Evolutionary conservation across 2,797 vertebrate species (phyloP).

Genomic region (Periophthalmus magnuspinnatus): DNA sequence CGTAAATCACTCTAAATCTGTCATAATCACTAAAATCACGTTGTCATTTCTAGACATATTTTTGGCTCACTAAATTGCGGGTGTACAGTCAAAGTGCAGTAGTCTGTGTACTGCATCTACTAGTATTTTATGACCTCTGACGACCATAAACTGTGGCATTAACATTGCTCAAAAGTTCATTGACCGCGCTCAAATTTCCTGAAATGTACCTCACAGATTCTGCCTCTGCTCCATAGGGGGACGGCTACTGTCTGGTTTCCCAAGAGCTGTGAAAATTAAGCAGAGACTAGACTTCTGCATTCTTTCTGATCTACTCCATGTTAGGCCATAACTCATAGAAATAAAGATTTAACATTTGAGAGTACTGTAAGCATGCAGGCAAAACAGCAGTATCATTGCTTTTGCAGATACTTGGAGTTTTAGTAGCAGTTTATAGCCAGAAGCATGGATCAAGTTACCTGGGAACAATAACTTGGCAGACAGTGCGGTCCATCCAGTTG

Average conservation of each 20-base stretch:
- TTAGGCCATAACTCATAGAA: conserved; percentile 12
- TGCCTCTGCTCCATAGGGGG: conserved; percentile 27
- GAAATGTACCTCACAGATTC: conserved; percentile 38
- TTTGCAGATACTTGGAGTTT: conserved; percentile 7
- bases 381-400: conserved; percentile 15
- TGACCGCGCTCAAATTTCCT: conserved; percentile 53
- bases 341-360: conserved; percentile 10
- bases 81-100: conserved; percentile 2
- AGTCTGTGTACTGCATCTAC: conserved; percentile 9
- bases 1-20: background rate
- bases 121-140: conserved; percentile 46
- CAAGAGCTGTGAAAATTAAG: conserved; percentile 52
- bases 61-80: background rate
- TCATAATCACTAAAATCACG: background rate
- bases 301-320: conserved; percentile 16
- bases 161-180: conserved; percentile 60
- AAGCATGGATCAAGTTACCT: conserved; percentile 26
- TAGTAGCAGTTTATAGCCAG: conserved; percentile 15
- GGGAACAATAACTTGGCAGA: conserved; percentile 32
- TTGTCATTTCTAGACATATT: background rate
- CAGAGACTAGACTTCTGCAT: conserved; percentile 18
- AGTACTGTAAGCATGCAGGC: background rate
- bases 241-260: conserved; percentile 52
- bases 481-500: background rate
- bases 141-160: conserved; percentile 58